Evolutionary conservation across 2,113 vertebrate genomes (phyloP).

Genomic region (Notarius quadriscutis): DNA sequence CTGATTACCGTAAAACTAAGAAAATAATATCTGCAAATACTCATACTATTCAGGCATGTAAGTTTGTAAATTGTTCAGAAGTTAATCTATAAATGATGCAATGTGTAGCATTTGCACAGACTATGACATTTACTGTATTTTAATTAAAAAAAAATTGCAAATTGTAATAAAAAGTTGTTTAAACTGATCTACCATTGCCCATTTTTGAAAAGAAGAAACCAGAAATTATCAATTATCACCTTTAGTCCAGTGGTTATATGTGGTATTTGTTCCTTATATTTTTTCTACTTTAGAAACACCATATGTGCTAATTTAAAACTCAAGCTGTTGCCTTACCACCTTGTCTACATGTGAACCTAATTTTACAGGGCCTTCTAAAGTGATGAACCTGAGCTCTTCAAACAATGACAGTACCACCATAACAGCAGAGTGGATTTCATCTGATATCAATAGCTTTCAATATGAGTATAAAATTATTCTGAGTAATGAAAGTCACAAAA

Average conservation of each 20-base stretch:
- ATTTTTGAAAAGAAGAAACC: background rate
- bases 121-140: background rate
- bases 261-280: background rate
- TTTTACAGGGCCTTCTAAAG: slow-evolving; percentile 35
- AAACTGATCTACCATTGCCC: background rate
- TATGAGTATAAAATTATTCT: background rate
- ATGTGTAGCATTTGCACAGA: background rate
- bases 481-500: background rate
- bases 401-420: background rate
- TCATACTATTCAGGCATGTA: background rate
- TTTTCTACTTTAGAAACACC: background rate
- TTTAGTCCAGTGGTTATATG: background rate
- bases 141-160: background rate
- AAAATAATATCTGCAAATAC: background rate
- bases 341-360: background rate
- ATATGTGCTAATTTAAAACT: background rate
- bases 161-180: background rate
- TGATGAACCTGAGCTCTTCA: background rate
- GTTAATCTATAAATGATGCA: background rate
- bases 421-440: background rate
- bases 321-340: background rate
- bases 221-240: background rate
- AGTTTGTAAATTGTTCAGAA: background rate
- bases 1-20: background rate
- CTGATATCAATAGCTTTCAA: rapidly evolving